phyloP scores from a whole-genome alignment of 2,888 invertebrate species.

The Amphipyra tragopoginis region DNA sequence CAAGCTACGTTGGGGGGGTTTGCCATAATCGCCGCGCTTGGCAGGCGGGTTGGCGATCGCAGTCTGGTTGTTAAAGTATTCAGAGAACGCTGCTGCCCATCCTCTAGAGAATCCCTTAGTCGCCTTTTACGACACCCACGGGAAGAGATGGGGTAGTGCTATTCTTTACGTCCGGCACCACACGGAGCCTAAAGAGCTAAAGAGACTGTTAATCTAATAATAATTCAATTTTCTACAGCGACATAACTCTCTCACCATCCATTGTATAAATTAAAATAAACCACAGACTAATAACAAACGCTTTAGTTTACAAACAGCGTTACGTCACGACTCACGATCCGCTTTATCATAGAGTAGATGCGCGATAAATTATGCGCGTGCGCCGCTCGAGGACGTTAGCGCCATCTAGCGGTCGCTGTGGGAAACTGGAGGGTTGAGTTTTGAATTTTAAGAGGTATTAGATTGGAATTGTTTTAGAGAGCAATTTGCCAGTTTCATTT shows the following conservation, averaged over 20 bases:
- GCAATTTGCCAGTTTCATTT: too few species aligned
- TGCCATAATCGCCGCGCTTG: too few species aligned
- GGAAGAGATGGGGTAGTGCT: too few species aligned
- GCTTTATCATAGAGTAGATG: slow-evolving; percentile 31
- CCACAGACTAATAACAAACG: slow-evolving; percentile 14
- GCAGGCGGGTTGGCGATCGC: too few species aligned
- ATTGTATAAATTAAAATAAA: slow-evolving; percentile 8
- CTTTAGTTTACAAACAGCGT: slow-evolving; percentile 33
- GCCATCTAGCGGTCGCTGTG: slow-evolving; percentile 44
- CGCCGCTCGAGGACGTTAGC: slow-evolving; percentile 28
- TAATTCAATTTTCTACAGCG: not conserved
- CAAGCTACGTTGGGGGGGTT: too few species aligned
- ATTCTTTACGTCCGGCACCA: too few species aligned
- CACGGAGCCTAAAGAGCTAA: too few species aligned
- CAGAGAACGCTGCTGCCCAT: too few species aligned
- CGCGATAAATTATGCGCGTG: slow-evolving; percentile 42
- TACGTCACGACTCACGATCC: slow-evolving; percentile 39
- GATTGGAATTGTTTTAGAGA: too few species aligned
- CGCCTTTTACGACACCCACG: too few species aligned
- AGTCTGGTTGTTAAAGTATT: too few species aligned
- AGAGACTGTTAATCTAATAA: not conserved
- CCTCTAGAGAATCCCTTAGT: too few species aligned
- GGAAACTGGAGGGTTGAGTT: slow-evolving; percentile 7
- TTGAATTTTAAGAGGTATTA: not conserved
- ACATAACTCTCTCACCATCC: not conserved